A percentile compares a stretch with the other conserved stretches of the same genome.
phyloP scores from a whole-genome alignment of 1,140 invertebrate genomes.

The Drosophila aff. region DNA sequence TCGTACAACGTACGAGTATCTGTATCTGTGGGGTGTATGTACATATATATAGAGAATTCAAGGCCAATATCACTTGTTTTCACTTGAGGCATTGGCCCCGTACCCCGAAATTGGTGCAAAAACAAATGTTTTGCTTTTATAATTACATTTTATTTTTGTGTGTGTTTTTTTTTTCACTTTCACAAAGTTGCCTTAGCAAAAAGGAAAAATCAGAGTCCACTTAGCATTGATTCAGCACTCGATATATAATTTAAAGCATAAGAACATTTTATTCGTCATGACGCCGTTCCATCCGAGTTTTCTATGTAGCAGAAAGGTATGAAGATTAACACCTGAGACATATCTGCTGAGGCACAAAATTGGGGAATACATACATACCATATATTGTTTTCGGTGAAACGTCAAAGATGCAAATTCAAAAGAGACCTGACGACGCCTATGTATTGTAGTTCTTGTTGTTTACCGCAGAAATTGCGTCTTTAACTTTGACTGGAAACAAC shows the following conservation, averaged over 20 bases:
- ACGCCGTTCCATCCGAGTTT: slow-evolving; percentile 32
- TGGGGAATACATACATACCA: background rate
- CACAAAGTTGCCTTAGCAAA: slow-evolving; percentile 26
- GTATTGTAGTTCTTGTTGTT: slow-evolving; percentile 42
- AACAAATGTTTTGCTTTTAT: slow-evolving; percentile 45
- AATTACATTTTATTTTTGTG: slow-evolving; percentile 20
- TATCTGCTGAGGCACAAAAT: background rate
- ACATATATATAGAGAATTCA: slow-evolving; percentile 37
- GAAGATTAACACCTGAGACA: slow-evolving; percentile 24
- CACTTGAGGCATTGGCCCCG: slow-evolving; percentile 68
- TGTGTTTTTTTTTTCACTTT: slow-evolving; percentile 48
- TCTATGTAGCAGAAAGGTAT: slow-evolving; percentile 45
- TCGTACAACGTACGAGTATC: slow-evolving; percentile 11
- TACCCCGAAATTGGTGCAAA: slow-evolving; percentile 23
- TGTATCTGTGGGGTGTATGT: slow-evolving; percentile 17
- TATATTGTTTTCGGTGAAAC: slow-evolving; percentile 6
- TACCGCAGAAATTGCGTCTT: slow-evolving; percentile 70
- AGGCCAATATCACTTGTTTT: slow-evolving; percentile 79
- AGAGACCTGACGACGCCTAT: slow-evolving; percentile 3
- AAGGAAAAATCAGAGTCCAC: slow-evolving; percentile 18
- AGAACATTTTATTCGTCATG: slow-evolving; percentile 42
- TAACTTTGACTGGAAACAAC: slow-evolving; percentile 42
- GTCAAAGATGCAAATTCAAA: slow-evolving; percentile 24
- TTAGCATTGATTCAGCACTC: slow-evolving; percentile 44
- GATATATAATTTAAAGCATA: slow-evolving; percentile 8